These are phyloP conservation scores for Chloebia gouldiae DNA, from an alignment of 2,113 vertebrate species.

Conservation along the genomic window DNA sequence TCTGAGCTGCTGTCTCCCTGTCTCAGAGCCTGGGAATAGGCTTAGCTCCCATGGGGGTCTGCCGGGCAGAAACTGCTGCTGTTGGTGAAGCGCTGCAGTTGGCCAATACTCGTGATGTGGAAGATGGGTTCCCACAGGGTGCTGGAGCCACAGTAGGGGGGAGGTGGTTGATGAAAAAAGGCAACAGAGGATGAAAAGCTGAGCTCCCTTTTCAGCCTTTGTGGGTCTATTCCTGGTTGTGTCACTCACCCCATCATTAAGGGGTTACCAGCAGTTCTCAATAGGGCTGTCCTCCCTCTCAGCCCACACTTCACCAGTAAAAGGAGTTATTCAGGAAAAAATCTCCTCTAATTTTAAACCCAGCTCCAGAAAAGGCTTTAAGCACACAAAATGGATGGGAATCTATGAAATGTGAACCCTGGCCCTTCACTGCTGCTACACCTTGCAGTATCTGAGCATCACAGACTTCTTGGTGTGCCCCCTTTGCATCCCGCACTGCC, in stretches of 20 bases:
- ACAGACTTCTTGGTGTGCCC: neutral
- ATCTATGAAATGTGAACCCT: neutral
- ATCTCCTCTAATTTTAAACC: conserved; percentile 51
- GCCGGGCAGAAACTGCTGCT: neutral
- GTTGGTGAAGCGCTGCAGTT: neutral
- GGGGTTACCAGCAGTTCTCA: conserved; percentile 56
- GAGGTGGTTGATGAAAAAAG: neutral
- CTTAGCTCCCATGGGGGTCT: neutral
- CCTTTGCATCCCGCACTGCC: neutral
- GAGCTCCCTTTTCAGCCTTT: conserved; percentile 9
- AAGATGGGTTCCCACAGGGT: neutral
- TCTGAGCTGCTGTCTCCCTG: neutral
- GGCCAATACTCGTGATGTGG: neutral
- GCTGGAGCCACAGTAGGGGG: neutral
- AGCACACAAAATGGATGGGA: neutral
- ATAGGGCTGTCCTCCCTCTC: conserved; percentile 60
- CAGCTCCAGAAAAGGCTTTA: neutral
- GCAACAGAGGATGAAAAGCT: conserved; percentile 6
- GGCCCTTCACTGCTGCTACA: neutral
- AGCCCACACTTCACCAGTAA: conserved; percentile 5
- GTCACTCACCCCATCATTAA: conserved; percentile 46
- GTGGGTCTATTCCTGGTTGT: conserved; percentile 45
- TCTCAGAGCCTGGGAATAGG: neutral
- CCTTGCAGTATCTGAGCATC: neutral
- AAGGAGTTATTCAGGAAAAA: conserved; percentile 33